Conservation (phyloP, 1,140 invertebrate species). For the Zeugodacus cucurbitae region DNA sequence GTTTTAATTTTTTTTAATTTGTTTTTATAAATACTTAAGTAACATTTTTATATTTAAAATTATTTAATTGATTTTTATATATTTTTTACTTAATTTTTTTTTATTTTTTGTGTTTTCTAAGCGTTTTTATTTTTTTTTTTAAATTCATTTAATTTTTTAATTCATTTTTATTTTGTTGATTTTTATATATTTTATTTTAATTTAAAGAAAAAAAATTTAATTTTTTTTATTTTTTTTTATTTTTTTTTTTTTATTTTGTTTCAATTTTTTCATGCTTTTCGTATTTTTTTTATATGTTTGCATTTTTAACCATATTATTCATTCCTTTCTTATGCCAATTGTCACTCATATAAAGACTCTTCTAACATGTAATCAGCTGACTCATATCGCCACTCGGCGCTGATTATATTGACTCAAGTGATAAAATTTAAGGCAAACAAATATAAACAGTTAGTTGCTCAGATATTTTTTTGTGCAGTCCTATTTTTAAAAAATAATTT, state of each 20-base stretch:
- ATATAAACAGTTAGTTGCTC: background rate
- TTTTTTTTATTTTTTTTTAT: no score
- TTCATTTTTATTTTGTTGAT: no score
- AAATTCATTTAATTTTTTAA: no score
- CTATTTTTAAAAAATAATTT: background rate
- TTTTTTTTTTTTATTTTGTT: no score
- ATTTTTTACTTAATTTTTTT: background rate
- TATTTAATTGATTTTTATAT: no score
- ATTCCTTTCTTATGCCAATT: background rate
- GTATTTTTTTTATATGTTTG: no score
- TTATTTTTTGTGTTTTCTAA: background rate
- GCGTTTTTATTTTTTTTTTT: no score
- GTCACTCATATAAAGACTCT: background rate
- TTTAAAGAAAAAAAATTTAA: no score
- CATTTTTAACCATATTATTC: background rate
- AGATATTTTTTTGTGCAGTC: background rate
- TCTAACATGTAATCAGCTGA: background rate
- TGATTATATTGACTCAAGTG: background rate
- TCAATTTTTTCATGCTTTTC: no score
- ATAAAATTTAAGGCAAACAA: background rate
- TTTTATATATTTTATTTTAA: no score
- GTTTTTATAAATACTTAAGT: background rate
- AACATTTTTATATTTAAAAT: no score
- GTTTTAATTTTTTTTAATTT: background rate
- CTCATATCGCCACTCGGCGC: background rate